A percentile compares a stretch with the other conserved stretches of the same genome.
Evolutionary conservation across 1,140 invertebrate species (phyloP).

Genomic region (Lepidurus arcticus): DNA sequence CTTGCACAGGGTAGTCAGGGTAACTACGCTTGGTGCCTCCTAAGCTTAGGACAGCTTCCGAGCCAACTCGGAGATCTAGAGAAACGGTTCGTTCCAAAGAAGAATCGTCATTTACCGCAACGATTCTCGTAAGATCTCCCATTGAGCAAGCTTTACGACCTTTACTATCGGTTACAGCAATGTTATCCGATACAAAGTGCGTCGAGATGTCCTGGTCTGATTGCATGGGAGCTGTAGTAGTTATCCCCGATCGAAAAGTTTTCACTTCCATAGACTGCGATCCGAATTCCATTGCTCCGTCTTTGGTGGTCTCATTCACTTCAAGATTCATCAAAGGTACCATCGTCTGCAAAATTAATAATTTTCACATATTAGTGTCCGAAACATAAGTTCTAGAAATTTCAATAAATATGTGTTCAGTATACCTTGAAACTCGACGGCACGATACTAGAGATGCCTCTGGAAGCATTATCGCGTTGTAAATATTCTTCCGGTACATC

Average conservation of each 20-base stretch:
- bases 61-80: conserved; percentile 50
- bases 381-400: no score
- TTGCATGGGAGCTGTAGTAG: neutral
- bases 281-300: neutral
- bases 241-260: neutral
- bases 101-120: conserved; percentile 50
- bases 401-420: neutral
- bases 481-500: neutral
- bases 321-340: neutral
- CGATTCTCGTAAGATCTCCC: conserved; percentile 69
- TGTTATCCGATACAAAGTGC: neutral
- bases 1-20: conserved; percentile 28
- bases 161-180: conserved; percentile 49
- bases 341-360: neutral
- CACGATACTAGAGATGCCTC: neutral
- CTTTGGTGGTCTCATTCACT: neutral
- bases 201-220: neutral
- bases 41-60: neutral
- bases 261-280: neutral
- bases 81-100: conserved; percentile 71
- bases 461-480: neutral
- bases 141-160: conserved; percentile 71
- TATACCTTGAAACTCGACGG: neutral
- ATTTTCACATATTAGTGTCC: no score
- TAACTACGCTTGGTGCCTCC: neutral